Base-by-base conservation (phyloP, 2,797 vertebrate species). In the Sandelia bainsii region DNA sequence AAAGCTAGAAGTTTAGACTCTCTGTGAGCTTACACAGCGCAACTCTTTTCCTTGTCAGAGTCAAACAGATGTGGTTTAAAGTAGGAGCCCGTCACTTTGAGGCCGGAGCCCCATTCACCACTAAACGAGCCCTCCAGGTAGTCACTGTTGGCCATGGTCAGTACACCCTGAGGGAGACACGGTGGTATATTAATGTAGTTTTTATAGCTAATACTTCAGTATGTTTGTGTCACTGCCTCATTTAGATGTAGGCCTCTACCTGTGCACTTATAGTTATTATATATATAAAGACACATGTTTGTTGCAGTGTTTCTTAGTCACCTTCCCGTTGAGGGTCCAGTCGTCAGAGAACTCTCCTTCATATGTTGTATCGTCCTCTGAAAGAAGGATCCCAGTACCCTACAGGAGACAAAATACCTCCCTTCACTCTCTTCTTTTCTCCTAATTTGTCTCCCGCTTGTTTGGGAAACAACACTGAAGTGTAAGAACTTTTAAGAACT, bases 291-390 rank as follows among this genome's bases (percentile, higher is more conserved):
- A n/a, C n/a, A n/a, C n/a, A n/a, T n/a, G n/a, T n/a, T n/a, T n/a
- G n/a, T n/a, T n/a, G n/a, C n/a, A n/a, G n/a, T n/a, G n/a, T 48
- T 9, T 70, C 42, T 63, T 46, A 45, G n/a, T 83, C 59, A 99
- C 98, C 97, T 99, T 99, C 74, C 98, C 98, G 74, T 82, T 98
- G 27, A 99, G 95, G 49, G 97, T 98, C 97, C 98, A 99, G 84
- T 98, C 97, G 80, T 99, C 98, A 1, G 96, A 97, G 91, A 99
- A 99, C 29, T 99, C 98, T 16, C 98, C 98, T 81, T 99, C 96
- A 8, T 96, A 99, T 2, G 95, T 92, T 0, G 98, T 99, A 88
- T 99, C 97, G 62, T 99, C 98, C 92, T 99, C 98, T 9, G 98
- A 98, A 58, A 99, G 93, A 39, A 99, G 92, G 77, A 98, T 92